Evolutionary conservation across 2,888 invertebrate genomes (phyloP), one percentile per base, ranked within the genome.

Genomic region (Glomeris marginata): DNA sequence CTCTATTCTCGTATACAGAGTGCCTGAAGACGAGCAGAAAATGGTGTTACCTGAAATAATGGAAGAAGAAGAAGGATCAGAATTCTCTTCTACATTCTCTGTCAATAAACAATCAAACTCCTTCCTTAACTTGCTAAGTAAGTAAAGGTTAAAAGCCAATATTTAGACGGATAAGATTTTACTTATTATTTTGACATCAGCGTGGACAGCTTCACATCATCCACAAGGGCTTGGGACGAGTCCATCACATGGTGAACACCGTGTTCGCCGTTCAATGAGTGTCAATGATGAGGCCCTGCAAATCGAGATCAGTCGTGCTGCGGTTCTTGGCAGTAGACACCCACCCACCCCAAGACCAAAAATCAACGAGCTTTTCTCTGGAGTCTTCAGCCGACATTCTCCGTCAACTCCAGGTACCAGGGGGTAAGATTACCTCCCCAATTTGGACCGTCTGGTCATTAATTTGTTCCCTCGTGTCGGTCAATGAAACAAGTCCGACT

Each of bases 11-110:
- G 45, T 42, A 46, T 56, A 22, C 58, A 74, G 74, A 54, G 72
- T 74, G 22, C 74, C 74, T 1, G 72, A 73, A 56, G 70, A 70
- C 37, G 71, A 74, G 55, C 73, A 74, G 55, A 68, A 68, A 36
- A 70, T 74, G 68, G 72, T 72, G 55, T 58, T 74, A 34, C 74
- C 74, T 1, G 72, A 72, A 55, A 73, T 74, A 47, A 60, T 64
- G 13, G 74, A 74, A 56, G 74, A 74, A 54, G 70, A 70, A 41
- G 69, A 70, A 20, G 68, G 67, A 22, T 11, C 55, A 47, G 52
- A 53, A 22, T 40, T 43, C 28, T 36, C 40, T 15, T 37, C 49
- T 16, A 46, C 51, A 18, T 16, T 47, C 13, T 40, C 50, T 16
- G 16, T 41, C 16, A 54, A 49, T 33, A 52, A 45, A 41, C 47